Evolutionary conservation across 2,888 invertebrate genomes (phyloP), one percentile per base, ranked within the genome.

Genomic region (Lasioglossum oenotherae): DNA sequence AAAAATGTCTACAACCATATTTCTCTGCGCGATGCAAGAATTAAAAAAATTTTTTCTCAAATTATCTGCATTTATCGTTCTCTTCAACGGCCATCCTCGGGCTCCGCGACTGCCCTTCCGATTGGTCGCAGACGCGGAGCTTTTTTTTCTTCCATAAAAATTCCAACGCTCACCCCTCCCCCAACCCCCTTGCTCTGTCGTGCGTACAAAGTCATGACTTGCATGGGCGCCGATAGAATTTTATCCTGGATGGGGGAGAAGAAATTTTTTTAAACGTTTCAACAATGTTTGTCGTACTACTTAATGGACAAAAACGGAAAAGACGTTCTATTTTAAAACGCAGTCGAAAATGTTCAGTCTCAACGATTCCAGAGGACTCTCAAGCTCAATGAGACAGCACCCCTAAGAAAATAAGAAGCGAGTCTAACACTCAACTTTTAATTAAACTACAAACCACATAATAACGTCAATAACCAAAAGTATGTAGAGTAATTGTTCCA

Each of bases 131-230:
- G 81, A 57, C 78, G 71, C 57, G 49, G 44, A 76, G 81, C 82
- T 87, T 88, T 80, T 91, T 89, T 86, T 88, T 85, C 73, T 88
- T 88, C 83, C 86, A 91, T 91, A 93, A 92, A 92, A 92, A 92
- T 92, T 92, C 92, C 92, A 88, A 81, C 73, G 89, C 86, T 75
- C 83, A 38, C 69, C 23, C 38, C 69, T 69, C 69, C 38, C 38
- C 19, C 69, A 69, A 69, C 69, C 80, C 84, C 80, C 76, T 74
- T 78, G 53, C 67, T 75, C 74, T 78, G 74, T 78, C 69, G 72
- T 80, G 75, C 69, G 74, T 83, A 80, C 81, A 80, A 85, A 79
- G 76, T 75, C 81, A 73, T 84, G 78, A 74, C 80, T 86, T 78
- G 79, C 86, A 86, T 87, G 81, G 84, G 81, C 86, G 87, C 57